A percentile compares a stretch with the other conserved stretches of the same genome.
These are phyloP conservation scores for Uropsilus gracilis DNA, from an alignment of 2,113 vertebrate genomes.

Conservation along the genomic window DNA sequence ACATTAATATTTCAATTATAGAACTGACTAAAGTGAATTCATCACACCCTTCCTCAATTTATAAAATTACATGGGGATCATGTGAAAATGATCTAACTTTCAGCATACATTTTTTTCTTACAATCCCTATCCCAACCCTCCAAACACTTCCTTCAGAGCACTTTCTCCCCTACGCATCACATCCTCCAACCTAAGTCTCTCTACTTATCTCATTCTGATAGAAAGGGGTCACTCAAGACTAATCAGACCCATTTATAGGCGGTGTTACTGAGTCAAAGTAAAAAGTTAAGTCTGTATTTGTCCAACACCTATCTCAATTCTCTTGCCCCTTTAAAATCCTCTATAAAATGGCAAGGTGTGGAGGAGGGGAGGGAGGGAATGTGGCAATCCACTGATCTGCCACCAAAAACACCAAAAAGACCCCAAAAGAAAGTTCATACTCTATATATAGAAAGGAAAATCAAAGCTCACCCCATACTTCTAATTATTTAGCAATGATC, in stretches of 20 bases:
- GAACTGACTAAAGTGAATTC: constrained; percentile 15
- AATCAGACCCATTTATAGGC: not conserved
- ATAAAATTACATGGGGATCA: not conserved
- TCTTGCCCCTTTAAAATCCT: not conserved
- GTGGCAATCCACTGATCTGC: not conserved
- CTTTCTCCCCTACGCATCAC: not conserved
- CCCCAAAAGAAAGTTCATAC: not conserved
- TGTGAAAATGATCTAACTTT: not conserved
- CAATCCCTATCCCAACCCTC: not conserved
- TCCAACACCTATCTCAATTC: constrained; percentile 26
- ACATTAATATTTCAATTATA: not conserved
- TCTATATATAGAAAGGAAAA: not conserved
- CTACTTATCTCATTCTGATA: not conserved
- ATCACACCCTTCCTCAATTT: constrained; percentile 13
- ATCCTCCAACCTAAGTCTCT: not conserved
- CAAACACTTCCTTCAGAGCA: not conserved
- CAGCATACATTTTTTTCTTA: not conserved
- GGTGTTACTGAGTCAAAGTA: not conserved
- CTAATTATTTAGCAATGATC: constrained; percentile 16
- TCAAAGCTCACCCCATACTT: not conserved
- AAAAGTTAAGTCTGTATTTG: not conserved
- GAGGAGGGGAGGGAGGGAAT: not conserved
- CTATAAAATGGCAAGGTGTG: not conserved
- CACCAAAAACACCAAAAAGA: constrained; percentile 28
- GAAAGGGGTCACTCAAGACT: not conserved